phyloP scores from a whole-genome alignment of 2,888 invertebrate genomes.

The Leucophora obtusa region DNA sequence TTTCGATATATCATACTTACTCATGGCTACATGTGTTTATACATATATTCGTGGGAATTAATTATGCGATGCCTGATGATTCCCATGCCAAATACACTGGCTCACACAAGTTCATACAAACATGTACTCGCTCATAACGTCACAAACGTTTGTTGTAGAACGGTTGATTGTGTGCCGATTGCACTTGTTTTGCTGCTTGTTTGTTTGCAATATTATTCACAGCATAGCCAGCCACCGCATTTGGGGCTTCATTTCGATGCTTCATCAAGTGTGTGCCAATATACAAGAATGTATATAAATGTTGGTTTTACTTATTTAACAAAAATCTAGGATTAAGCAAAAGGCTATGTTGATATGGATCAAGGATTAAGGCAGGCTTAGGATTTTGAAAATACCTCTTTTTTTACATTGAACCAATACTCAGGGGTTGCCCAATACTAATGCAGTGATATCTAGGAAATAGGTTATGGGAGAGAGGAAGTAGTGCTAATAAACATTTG shows the following conservation, averaged over 20 bases:
- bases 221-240: constrained; percentile 51
- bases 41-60: constrained; percentile 68
- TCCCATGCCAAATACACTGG: constrained; percentile 63
- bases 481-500: too few relatives aligned
- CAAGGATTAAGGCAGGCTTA: too few relatives aligned
- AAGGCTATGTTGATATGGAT: too few relatives aligned
- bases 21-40: constrained; percentile 53
- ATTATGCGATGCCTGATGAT: constrained; percentile 66
- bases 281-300: not conserved
- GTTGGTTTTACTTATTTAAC: too few relatives aligned
- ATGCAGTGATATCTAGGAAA: too few relatives aligned
- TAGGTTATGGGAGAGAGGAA: too few relatives aligned
- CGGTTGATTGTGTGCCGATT: constrained; percentile 44
- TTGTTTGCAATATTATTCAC: constrained; percentile 53
- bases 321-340: too few relatives aligned
- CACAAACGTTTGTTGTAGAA: constrained; percentile 45
- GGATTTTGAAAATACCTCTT: too few relatives aligned
- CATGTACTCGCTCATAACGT: constrained; percentile 15
- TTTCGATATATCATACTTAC: constrained; percentile 16
- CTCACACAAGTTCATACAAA: not conserved
- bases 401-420: too few relatives aligned
- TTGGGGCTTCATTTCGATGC: constrained; percentile 52
- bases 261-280: constrained; percentile 11
- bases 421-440: too few relatives aligned
- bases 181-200: constrained; percentile 59